Conservation (phyloP, 2,113 vertebrate genomes). For the Montifringilla adamsi region DNA sequence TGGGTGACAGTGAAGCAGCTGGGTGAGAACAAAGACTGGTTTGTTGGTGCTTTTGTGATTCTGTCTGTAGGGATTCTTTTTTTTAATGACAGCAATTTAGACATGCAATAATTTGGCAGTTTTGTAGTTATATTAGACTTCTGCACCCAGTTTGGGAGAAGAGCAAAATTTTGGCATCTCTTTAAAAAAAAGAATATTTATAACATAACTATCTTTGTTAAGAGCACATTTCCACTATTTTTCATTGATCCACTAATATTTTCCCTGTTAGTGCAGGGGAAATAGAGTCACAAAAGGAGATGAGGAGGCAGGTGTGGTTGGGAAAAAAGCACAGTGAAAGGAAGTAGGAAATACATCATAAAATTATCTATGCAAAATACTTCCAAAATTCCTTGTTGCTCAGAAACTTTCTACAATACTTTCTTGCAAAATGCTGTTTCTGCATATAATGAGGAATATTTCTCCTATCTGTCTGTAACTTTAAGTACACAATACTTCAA, state of each 20-base stretch:
- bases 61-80: not conserved
- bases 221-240: not conserved
- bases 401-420: not conserved
- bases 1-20: slow-evolving; percentile 4
- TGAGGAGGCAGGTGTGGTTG: not conserved
- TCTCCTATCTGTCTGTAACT: not conserved
- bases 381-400: not conserved
- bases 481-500: not conserved
- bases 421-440: not conserved
- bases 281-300: not conserved
- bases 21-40: not conserved
- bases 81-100: not conserved
- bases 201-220: not conserved
- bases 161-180: not conserved
- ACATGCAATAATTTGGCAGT: not conserved
- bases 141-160: not conserved
- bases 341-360: not conserved
- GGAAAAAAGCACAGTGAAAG: not conserved
- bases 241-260: not conserved
- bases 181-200: not conserved
- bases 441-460: not conserved
- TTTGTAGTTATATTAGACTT: not conserved
- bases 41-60: not conserved
- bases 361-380: not conserved
- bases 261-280: not conserved